These are phyloP conservation scores for Trichoplusia ni DNA, from an alignment of 1,140 invertebrate species.

Conservation along the genomic window DNA sequence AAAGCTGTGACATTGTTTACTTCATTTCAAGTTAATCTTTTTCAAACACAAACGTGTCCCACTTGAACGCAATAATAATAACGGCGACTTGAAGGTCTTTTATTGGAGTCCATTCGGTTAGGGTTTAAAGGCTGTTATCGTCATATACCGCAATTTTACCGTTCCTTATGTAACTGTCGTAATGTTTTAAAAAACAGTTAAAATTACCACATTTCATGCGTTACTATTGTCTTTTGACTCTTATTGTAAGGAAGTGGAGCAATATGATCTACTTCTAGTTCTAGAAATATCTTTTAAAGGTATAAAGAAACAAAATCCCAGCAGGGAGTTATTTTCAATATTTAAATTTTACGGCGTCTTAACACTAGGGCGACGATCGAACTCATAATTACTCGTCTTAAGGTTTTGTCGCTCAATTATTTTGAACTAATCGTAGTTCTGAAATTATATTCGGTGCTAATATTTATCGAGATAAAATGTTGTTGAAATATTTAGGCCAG, in stretches of 20 bases:
- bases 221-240: conserved; percentile 32
- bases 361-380: too few relatives aligned
- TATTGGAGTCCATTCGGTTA: conserved; percentile 52
- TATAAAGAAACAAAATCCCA: too few relatives aligned
- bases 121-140: conserved; percentile 56
- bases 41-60: conserved; percentile 29
- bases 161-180: conserved; percentile 33
- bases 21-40: conserved; percentile 22
- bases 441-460: too few relatives aligned
- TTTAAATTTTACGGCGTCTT: too few relatives aligned
- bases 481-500: too few relatives aligned
- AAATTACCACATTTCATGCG: conserved; percentile 49
- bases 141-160: conserved; percentile 54
- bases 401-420: too few relatives aligned
- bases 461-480: too few relatives aligned
- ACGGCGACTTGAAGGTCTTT: conserved; percentile 45
- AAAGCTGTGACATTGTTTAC: conserved; percentile 4
- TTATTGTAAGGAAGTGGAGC: neutral
- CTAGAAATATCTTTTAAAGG: too few relatives aligned
- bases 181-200: conserved; percentile 51
- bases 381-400: too few relatives aligned
- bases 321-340: too few relatives aligned
- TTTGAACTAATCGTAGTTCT: too few relatives aligned
- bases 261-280: too few relatives aligned
- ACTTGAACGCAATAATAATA: conserved; percentile 41